These are phyloP conservation scores for Cephalotes varians DNA, from an alignment of 2,888 invertebrate species.

Conservation along the genomic window DNA sequence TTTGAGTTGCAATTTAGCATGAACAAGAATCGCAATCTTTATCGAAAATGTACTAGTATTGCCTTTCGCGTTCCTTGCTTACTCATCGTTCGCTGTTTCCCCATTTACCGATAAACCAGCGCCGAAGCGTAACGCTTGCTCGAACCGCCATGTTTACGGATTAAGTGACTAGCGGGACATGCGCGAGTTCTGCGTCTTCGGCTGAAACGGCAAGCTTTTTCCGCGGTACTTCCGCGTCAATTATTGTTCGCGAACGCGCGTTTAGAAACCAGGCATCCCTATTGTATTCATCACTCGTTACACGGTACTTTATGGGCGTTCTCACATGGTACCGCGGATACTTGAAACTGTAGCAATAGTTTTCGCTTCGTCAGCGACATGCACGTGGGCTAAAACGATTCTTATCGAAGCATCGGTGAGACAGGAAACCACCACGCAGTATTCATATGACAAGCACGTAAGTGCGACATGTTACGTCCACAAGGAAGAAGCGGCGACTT, in stretches of 20 bases:
- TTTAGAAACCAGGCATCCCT: constrained; percentile 20
- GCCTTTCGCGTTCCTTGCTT: not conserved
- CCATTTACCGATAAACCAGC: constrained; percentile 48
- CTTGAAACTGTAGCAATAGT: constrained; percentile 54
- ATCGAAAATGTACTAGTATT: constrained; percentile 17
- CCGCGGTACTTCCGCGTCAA: constrained; percentile 44
- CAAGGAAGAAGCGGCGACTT: constrained; percentile 49
- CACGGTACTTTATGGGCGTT: constrained; percentile 15
- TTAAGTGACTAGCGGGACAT: constrained; percentile 58
- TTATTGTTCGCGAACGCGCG: constrained; percentile 29
- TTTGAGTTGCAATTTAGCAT: not conserved
- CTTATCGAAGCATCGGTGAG: constrained; percentile 44
- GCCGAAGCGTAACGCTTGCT: constrained; percentile 32
- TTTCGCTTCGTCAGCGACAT: constrained; percentile 47
- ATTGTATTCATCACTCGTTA: constrained; percentile 44
- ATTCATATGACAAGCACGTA: constrained; percentile 41
- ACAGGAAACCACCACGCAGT: constrained; percentile 32
- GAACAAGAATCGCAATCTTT: not conserved
- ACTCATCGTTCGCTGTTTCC: constrained; percentile 48
- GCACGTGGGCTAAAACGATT: constrained; percentile 43
- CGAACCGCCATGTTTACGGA: constrained; percentile 54
- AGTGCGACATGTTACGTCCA: constrained; percentile 33
- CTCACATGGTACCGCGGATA: constrained; percentile 38
- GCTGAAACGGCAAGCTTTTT: constrained; percentile 27
- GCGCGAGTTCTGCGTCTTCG: constrained; percentile 20